These are phyloP conservation scores for Amphiura filiformis DNA, from an alignment of 35 echinoderm and acorn worm species.

Conservation along the genomic window DNA sequence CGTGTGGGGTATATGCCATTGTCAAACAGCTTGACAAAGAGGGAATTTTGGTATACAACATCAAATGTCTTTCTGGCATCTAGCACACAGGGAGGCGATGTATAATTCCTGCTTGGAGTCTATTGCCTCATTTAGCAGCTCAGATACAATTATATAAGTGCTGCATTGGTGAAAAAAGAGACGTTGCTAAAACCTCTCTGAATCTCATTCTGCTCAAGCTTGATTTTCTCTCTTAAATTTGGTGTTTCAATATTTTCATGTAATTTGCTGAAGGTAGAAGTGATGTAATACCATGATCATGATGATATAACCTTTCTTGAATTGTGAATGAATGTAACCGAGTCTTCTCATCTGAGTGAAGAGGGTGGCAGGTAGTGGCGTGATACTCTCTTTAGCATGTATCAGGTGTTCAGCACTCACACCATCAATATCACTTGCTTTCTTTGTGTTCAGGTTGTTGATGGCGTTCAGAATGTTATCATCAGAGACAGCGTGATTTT, in stretches of 20 bases:
- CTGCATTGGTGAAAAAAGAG: neutral
- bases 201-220: neutral
- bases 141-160: neutral
- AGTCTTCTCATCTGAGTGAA: neutral
- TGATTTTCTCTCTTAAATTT: neutral
- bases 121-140: neutral
- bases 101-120: neutral
- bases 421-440: neutral
- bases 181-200: neutral
- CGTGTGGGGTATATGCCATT: neutral
- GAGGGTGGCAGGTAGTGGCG: neutral
- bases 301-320: neutral
- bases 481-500: neutral
- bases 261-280: neutral
- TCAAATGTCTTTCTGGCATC: neutral
- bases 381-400: neutral
- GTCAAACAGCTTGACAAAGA: neutral
- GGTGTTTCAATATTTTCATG: neutral
- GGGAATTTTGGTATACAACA: neutral
- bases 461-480: neutral
- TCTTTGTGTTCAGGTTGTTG: neutral
- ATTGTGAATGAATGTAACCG: neutral
- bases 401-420: neutral
- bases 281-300: neutral
- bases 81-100: neutral